Evolutionary conservation across 1,140 invertebrate genomes (phyloP), one percentile per base, ranked within the genome.

Genomic region (Oreohelix idahoensis): DNA sequence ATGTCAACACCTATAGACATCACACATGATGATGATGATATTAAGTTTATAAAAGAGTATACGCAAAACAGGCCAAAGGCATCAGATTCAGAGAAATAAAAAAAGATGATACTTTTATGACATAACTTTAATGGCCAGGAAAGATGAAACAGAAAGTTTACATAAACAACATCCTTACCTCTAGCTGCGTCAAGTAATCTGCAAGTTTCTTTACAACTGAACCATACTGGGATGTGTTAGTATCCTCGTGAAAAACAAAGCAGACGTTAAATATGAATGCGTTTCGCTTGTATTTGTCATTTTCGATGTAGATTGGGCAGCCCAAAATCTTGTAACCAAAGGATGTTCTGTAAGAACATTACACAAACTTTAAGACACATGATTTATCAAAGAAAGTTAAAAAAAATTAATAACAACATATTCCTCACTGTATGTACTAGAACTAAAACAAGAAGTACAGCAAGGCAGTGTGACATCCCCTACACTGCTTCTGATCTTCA

Each of bases 201-300:
- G 97, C 96, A 71, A 99, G 94, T 91, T 98, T 98, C 88, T 96
- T 97, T 0, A 98, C 96, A 69, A 98, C 96, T 0, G 96, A 95
- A 91, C 98, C 97, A 93, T 98, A 98, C 78, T 96, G 94, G 0
- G 96, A 95, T 93, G 95, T 95, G 49, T 95, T 95, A 35, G 85
- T 81, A 35, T 84, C 69, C 69, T 88, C 76, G 89, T 98, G 96
- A 91, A 97, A 98, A 0, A 98, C 97, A 92, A 99, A 98, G 91
- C 97, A 98, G 4, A 98, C 92, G 93, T 99, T 99, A 92, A 99
- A 99, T 79, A 98, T 96, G 87, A 97, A 96, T 39, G 96, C 96
- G 94, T 99, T 99, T 84, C 98, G 94, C n/a, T 95, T 95, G 94
- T 99, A 99, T 88, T 97, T 96, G 75, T 96, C 94, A 73, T 97